Conservation (phyloP, 2,797 vertebrate species). For the Lepus oiostolus region DNA sequence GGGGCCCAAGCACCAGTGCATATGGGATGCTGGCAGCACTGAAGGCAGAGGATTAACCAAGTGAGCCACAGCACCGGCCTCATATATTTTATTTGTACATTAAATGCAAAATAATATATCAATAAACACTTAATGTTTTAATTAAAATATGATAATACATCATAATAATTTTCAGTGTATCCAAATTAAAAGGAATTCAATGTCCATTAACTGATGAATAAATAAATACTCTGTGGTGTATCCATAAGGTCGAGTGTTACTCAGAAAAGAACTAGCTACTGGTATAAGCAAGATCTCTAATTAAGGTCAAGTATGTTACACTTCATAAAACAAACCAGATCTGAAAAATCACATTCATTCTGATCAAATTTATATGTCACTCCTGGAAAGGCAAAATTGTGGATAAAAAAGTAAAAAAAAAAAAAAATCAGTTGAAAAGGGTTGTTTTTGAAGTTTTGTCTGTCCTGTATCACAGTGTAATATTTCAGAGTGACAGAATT, state of each 20-base stretch:
- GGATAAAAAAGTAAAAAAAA: background rate
- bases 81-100: background rate
- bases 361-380: background rate
- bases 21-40: too few species aligned
- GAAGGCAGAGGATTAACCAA: too few species aligned
- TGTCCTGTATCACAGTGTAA: rapidly evolving
- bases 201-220: background rate
- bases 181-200: too few species aligned
- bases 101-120: background rate
- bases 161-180: too few species aligned
- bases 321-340: background rate
- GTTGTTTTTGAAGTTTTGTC: background rate
- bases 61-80: too few species aligned
- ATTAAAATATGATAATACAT: too few species aligned
- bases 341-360: background rate
- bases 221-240: background rate
- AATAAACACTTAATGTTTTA: background rate
- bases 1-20: too few species aligned
- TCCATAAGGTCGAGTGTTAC: background rate
- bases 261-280: background rate
- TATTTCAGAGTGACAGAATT: background rate
- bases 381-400: background rate
- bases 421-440: background rate
- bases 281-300: background rate
- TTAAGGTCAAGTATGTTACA: background rate